These are phyloP conservation scores for Drosophila sp. DNA, from an alignment of 1,140 invertebrate species.

Conservation along the genomic window DNA sequence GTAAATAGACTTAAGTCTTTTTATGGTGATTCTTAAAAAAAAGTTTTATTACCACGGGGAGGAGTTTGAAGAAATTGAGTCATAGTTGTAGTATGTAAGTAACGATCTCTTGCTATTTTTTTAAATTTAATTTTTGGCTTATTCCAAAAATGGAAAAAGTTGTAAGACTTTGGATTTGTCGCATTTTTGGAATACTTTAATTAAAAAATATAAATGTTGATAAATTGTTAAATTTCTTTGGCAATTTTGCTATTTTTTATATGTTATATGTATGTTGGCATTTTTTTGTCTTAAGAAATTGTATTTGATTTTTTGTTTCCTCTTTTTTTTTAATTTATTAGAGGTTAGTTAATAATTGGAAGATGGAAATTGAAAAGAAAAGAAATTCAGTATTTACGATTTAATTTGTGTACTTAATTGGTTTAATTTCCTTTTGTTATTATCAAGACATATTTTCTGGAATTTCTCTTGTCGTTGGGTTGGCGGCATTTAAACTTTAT, in stretches of 20 bases:
- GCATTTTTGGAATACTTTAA: not conserved
- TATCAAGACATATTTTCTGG: too few species aligned
- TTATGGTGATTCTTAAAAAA: not conserved
- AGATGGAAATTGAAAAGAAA: too few species aligned
- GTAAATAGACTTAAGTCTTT: not conserved
- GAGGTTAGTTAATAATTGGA: too few species aligned
- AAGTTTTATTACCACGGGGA: not conserved
- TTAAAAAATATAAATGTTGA: not conserved
- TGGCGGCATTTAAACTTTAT: not conserved
- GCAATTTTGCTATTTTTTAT: too few species aligned
- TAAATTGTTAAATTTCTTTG: not conserved
- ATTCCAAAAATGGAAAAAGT: not conserved
- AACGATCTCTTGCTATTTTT: not conserved
- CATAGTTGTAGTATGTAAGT: not conserved
- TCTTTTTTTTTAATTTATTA: too few species aligned
- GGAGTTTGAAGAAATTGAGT: not conserved
- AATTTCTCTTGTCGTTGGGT: not conserved
- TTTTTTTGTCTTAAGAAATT: too few species aligned
- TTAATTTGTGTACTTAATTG: too few species aligned
- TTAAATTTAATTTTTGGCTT: not conserved
- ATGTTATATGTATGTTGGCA: too few species aligned
- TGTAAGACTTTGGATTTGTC: not conserved
- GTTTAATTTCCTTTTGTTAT: too few species aligned
- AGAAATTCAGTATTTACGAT: too few species aligned
- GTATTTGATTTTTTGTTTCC: too few species aligned